Base-by-base conservation (phyloP, 1,140 invertebrate species). In the Atta texana region DNA sequence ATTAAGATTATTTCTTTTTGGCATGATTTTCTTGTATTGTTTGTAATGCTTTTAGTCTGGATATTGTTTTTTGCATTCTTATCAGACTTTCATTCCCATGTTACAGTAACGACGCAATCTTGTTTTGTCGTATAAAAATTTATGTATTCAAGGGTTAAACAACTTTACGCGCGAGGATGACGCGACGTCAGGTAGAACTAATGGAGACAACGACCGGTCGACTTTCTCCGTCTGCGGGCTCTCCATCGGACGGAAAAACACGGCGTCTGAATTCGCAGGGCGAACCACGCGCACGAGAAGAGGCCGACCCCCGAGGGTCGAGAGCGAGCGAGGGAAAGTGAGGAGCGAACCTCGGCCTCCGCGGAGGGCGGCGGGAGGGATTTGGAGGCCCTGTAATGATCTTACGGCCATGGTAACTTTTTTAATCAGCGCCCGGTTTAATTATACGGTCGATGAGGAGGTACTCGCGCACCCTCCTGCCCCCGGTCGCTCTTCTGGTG, bases 371-470 rank as follows among this genome's bases (percentile, higher is more conserved):
- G 51, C 24, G 84, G 64, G 81, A 64, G 92, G 89, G 90, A 90
- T 89, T 91, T 91, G 93, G 88, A 93, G 91, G 91, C 87, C 91
- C 91, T 94, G 91, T 95, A 95, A 95, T 95, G 94, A 95, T 95
- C 94, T 95, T 95, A 94, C 92, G 92, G 92, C 89, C 92, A 92
- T 90, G 91, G 94, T 93, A 95, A 95, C 94, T 95, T 95, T 95
- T 95, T 95, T 95, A 95, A 95, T 95, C 94, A 95, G 94, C 94
- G 94, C 93, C 92, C 92, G 92, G 93, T 95, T 94, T 94, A 95
- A 95, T 94, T 95, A 94, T 94, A 94, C 92, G 94, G 91, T 94
- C 94, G 94, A 94, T 94, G 93, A 93, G 93, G 92, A 94, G 92
- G 91, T 93, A 88, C 91, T 93, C 89, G 76, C 86, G 57, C 55